These are phyloP conservation scores for Ricordea florida DNA, from an alignment of 92 coral and sea anemone genomes.

Conservation along the genomic window DNA sequence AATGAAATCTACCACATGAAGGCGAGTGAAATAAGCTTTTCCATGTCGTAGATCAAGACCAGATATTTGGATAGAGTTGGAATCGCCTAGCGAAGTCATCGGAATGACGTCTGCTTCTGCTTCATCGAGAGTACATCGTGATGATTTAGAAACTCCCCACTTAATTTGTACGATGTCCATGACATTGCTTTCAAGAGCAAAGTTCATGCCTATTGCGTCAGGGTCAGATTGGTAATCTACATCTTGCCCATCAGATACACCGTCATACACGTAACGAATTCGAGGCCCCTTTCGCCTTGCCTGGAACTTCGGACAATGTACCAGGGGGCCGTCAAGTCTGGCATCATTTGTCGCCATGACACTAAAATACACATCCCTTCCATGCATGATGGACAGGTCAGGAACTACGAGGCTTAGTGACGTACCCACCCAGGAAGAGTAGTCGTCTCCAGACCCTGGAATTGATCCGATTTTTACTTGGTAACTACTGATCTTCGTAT, in stretches of 20 bases:
- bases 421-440: conserved; percentile 57
- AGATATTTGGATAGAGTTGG: conserved; percentile 50
- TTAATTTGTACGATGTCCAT: conserved; percentile 47
- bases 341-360: conserved; percentile 72
- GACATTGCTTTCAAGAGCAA: conserved; percentile 33
- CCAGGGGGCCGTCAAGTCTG: conserved; percentile 56
- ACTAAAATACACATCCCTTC: conserved; percentile 64
- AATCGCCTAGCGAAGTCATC: conserved; percentile 64
- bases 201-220: conserved; percentile 61
- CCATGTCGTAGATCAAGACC: conserved; percentile 66
- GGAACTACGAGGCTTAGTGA: conserved; percentile 44
- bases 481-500: conserved; percentile 67
- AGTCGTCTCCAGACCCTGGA: conserved; percentile 73
- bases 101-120: conserved; percentile 60
- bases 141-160: conserved; percentile 72
- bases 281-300: conserved; percentile 70
- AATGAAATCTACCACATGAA: conserved; percentile 40
- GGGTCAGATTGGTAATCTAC: conserved; percentile 69
- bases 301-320: conserved; percentile 53
- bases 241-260: conserved; percentile 38
- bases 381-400: conserved; percentile 66
- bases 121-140: conserved; percentile 60
- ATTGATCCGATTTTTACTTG: conserved; percentile 72
- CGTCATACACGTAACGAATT: conserved; percentile 69
- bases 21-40: conserved; percentile 63